Evolutionary conservation across 2,113 vertebrate species (phyloP), one percentile per base, ranked within the genome.

Genomic region (Myrmophylax atrothorax): DNA sequence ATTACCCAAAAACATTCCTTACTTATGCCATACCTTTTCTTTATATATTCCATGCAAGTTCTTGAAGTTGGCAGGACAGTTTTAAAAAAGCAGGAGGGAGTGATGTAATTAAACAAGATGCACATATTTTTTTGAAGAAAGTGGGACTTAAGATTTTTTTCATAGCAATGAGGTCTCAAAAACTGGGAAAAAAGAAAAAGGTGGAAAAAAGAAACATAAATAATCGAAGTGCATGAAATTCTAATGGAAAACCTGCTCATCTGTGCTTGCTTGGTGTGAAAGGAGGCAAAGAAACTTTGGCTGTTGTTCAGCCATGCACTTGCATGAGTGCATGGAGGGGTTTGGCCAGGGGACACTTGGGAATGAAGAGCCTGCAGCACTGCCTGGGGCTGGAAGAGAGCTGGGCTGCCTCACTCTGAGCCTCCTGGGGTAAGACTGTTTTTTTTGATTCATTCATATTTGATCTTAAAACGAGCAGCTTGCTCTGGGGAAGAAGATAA

Each of bases 241-340:
- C 3, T 47, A 9, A 19, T 78, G 14, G 12, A 37, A 58, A 59
- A 24, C 3, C 33, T 70, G 50, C 28, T 35, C 12, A 3, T 75
- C 66, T 18, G 15, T 7, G 20, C 8, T 31, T 50, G 10, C 8
- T 25, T 50, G 58, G 5, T 55, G 35, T 64, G 67, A 53, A 33
- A 24, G 52, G 22, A 14, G 4, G 20, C 63, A 55, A 6, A 50
- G 53, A 28, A 56, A 9, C 8, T 22, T 40, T 40, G n/a, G 31
- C 19, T 55, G 4, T 0, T 2, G 23, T 33, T 92, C 19, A 47
- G 12, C 0, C 1, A 2, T 37, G 26, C 10, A 1, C 31, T 55
- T 0, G 0, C 15, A 13, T 6, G 67, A 23, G 4, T 10, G 68
- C 1, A 0, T 5, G 23, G 44, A 59, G 24, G n/a, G 26, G 24